Conservation (phyloP, 35 echinoderm and acorn worm genomes). For the Lytechinus pictus region DNA sequence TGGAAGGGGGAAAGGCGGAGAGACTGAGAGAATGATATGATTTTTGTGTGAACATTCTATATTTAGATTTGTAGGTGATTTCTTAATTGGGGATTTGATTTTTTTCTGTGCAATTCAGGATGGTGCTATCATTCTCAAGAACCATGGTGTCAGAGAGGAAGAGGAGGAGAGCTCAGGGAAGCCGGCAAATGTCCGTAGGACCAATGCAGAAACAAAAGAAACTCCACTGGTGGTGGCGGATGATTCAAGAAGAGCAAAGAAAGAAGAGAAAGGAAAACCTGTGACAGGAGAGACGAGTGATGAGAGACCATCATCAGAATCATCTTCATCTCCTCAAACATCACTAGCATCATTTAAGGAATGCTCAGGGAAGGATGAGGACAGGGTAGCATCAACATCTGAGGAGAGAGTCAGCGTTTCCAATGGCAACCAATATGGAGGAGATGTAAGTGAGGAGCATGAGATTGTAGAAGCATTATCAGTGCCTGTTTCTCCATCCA, state of each 20-base stretch:
- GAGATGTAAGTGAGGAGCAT: neutral
- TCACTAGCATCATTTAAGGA: neutral
- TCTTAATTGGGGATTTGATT: neutral
- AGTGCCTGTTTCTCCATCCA: neutral
- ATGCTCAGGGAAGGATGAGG: neutral
- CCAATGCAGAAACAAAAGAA: neutral
- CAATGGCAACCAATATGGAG: neutral
- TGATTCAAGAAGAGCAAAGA: neutral
- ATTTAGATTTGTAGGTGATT: neutral
- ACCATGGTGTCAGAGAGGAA: constrained; percentile 26
- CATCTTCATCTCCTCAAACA: neutral
- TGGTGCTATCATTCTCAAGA: constrained; percentile 28
- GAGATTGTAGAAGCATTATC: neutral
- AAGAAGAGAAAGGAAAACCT: neutral
- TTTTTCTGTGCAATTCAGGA: neutral
- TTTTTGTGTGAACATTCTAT: neutral
- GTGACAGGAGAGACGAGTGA: neutral
- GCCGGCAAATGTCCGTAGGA: neutral
- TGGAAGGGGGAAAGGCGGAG: neutral
- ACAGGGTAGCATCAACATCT: neutral
- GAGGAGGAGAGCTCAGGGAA: neutral
- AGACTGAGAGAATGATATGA: neutral
- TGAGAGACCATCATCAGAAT: neutral
- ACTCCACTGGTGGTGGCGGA: neutral
- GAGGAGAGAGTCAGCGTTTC: neutral